Conservation (phyloP, 2,888 invertebrate genomes). For the Xanthia togata region DNA sequence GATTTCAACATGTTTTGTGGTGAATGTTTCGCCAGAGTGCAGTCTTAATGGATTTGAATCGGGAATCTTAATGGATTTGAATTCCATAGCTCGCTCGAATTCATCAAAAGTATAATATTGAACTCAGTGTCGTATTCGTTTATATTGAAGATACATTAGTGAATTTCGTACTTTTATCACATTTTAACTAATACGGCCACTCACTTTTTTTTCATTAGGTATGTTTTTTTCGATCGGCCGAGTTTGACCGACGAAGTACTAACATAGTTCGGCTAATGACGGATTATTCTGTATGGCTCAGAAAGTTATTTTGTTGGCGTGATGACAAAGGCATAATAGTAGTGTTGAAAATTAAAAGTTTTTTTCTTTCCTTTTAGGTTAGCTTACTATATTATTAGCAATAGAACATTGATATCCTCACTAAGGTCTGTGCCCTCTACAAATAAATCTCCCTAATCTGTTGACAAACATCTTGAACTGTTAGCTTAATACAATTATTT, state of each 20-base stretch:
- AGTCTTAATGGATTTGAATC: too few species aligned
- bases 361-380: not conserved
- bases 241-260: not conserved
- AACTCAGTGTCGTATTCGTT: not conserved
- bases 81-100: not conserved
- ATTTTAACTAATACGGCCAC: not conserved
- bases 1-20: too few species aligned
- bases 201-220: not conserved
- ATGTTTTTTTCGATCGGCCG: not conserved
- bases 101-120: not conserved
- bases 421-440: slow-evolving; percentile 8
- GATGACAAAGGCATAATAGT: not conserved
- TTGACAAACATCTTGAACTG: slow-evolving; percentile 49
- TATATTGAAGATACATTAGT: not conserved
- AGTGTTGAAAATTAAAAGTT: not conserved
- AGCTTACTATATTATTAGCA: not conserved
- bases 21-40: too few species aligned
- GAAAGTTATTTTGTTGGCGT: not conserved
- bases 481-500: slow-evolving; percentile 49
- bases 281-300: not conserved
- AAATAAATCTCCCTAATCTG: slow-evolving; percentile 39
- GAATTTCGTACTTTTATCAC: not conserved
- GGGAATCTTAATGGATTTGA: not conserved
- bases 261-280: not conserved
- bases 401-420: not conserved